Conservation (phyloP, 2,113 vertebrate species). For the Lonchura striata region DNA sequence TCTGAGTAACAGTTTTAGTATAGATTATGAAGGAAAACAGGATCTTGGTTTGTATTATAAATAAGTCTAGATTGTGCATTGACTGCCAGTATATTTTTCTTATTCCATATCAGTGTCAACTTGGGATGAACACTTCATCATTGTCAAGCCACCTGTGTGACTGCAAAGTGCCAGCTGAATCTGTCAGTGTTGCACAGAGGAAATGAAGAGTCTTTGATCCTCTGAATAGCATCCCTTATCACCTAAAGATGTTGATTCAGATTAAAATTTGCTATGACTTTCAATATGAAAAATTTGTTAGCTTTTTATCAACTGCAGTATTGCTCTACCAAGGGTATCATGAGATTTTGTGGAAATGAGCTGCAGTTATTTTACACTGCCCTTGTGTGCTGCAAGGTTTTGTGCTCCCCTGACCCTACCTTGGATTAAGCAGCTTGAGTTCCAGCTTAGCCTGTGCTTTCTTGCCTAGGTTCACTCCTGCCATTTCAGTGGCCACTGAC, state of each 20-base stretch:
- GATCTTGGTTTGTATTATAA: constrained; percentile 47
- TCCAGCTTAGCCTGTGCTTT: neutral
- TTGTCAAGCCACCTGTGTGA: constrained; percentile 7
- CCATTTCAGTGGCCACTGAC: neutral
- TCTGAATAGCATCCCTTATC: neutral
- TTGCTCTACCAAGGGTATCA: neutral
- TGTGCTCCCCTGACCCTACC: neutral
- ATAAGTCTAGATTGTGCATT: constrained; percentile 20
- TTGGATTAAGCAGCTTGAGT: accelerated
- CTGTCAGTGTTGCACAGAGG: neutral
- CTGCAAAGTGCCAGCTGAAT: neutral
- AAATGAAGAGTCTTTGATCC: constrained; percentile 32
- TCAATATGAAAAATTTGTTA: neutral
- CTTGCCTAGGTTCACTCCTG: neutral
- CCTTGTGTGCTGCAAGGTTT: neutral
- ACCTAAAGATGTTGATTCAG: constrained; percentile 25
- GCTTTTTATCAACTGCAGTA: neutral
- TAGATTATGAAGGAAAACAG: constrained; percentile 45
- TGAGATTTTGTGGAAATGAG: neutral
- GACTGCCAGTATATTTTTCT: constrained; percentile 44
- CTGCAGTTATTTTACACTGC: neutral
- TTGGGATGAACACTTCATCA: neutral
- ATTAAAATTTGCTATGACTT: constrained; percentile 25
- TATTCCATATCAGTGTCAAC: neutral
- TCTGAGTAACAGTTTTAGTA: constrained; percentile 8